These are phyloP conservation scores for Rhombomys opimus DNA, from an alignment of 2,113 vertebrate species.

Conservation along the genomic window DNA sequence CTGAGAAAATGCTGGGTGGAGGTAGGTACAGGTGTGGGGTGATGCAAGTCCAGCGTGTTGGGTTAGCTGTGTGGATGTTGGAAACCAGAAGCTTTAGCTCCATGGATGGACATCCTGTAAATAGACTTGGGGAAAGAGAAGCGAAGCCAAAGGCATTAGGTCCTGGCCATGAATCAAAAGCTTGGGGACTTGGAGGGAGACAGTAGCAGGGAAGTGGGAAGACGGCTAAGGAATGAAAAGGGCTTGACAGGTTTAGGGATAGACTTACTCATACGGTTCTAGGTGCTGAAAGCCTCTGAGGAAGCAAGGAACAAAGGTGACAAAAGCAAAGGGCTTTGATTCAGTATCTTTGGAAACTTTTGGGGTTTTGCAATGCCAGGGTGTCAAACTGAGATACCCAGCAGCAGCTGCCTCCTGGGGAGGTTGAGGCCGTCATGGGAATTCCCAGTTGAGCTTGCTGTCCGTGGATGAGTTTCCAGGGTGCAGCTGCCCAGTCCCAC, in stretches of 20 bases:
- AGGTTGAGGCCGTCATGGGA: neutral
- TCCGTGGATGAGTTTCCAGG: neutral
- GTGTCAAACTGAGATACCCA: neutral
- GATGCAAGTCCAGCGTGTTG: neutral
- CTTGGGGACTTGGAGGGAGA: neutral
- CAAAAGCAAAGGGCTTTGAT: neutral
- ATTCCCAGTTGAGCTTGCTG: too few species aligned
- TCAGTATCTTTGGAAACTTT: neutral
- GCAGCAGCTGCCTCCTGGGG: neutral
- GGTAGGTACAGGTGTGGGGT: neutral
- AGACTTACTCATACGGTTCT: neutral
- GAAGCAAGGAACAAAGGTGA: neutral
- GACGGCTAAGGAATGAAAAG: neutral
- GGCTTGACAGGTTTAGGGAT: neutral
- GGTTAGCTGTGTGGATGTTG: neutral
- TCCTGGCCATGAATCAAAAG: neutral
- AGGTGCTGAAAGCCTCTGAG: neutral
- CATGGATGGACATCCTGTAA: neutral
- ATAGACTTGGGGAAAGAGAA: neutral
- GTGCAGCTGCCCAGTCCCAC: neutral
- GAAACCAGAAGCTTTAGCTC: neutral
- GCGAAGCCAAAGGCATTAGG: neutral
- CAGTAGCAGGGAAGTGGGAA: neutral
- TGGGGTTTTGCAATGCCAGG: neutral
- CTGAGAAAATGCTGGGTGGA: neutral